Base-by-base conservation (phyloP, 2,797 vertebrate genomes). In the Rhabdophis nuchalis region DNA sequence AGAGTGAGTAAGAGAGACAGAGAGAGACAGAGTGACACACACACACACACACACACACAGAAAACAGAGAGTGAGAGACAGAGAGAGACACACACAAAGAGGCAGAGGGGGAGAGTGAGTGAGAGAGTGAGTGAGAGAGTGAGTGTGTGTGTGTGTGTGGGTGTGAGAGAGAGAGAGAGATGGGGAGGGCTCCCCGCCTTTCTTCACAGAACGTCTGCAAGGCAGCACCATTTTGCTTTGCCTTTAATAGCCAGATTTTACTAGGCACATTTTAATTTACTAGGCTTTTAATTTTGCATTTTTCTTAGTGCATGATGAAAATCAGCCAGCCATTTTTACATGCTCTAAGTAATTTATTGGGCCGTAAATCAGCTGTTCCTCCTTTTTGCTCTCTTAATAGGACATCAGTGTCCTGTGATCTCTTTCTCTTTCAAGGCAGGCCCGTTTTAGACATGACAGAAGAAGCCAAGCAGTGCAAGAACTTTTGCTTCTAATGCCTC, bases 401-500 rank as follows among this genome's bases (percentile, higher is more conserved):
- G 58, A 82, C 93, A 93, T 86, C 20, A 2, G 32, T 61, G 93
- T 36, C 86, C 56, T 93, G 5, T 0, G 2, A 53, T 8, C 91
- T 92, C 56, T 29, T 14, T 89, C 41, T 14, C 56, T 61, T 29
- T 0, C 0, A 89, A 54, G 27, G 41, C 87, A 85, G 60, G 53
- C 12, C 88, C 54, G 61, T 87, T 85, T n/a, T 90, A 91, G 61
- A 41, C 92, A 92, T 11, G 64, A 4, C 82, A 90, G 41, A 11
- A 53, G 56, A 93, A 2, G 56, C 92, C 50, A 18, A 52, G 61
- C 3, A 1, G 36, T 32, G 92, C 32, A 50, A 64, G 92, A 93
- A 91, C 93, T 89, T 77, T 72, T 61, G 87, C 23, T 88, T 72
- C n/a, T 87, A 89, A 87, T 54, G 60, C 92, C 91, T 94, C 0